Base-by-base conservation (phyloP, 2,888 invertebrate species). In the Lobophora halterata region DNA sequence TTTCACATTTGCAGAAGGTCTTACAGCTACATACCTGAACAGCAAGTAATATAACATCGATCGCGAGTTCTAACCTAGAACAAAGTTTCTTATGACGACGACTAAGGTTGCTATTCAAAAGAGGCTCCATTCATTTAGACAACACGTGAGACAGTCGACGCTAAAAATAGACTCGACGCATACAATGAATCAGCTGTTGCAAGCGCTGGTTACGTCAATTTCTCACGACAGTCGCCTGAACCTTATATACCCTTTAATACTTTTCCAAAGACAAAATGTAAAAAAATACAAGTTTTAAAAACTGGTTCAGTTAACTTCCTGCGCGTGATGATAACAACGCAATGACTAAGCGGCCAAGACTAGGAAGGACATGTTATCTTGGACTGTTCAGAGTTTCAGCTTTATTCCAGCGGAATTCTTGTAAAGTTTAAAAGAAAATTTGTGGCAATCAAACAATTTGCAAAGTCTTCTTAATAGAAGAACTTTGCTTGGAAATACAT, bases 81-180 rank as follows among this genome's bases (percentile, higher is more conserved):
- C 6, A 20, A 35, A 33, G 29, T 33, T 8, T 11, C 23, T 19
- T 19, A 29, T 23, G 16, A 24, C 43, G 46, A 36, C 30, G 30
- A 23, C 42, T 36, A 32, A 45, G 25, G 32, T 43, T 37, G 35
- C 27, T 40, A 46, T 53, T 56, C 32, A 51, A 50, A 40, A 49
- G 46, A 48, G 51, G 46, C 40, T 52, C 54, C 53, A 54, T 64
- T 64, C 56, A 65, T 51, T 58, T 58, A 63, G 55, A 59, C 67
- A 57, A 46, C 52, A 55, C 57, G 60, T 70, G 69, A 73, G 63
- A 67, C 65, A 46, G 36, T n/a, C n/a, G n/a, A 2, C 19, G 39
- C 69, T 79, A 76, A 71, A 78, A 72, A 79, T 79, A 81, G 71
- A 64, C 42, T 36, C 62, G 61, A 71, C 68, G 59, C 54, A 69